These are phyloP conservation scores for Pangasius djambal DNA, from an alignment of 2,797 vertebrate species.

Conservation along the genomic window DNA sequence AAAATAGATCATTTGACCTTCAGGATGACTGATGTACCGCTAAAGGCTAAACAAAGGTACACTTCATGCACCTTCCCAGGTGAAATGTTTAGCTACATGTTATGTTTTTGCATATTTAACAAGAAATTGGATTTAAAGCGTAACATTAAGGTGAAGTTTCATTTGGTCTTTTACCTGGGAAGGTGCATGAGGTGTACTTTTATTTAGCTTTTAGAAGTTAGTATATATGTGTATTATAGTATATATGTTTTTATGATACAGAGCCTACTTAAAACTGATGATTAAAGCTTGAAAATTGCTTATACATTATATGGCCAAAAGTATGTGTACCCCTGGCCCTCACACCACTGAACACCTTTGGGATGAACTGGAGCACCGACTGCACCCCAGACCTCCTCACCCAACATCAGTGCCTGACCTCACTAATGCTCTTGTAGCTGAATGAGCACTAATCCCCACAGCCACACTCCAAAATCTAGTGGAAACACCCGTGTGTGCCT, in stretches of 20 bases:
- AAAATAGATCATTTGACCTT: neutral
- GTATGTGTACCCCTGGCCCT: neutral
- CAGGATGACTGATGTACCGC: neutral
- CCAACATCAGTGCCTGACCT: too few species aligned
- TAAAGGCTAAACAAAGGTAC: neutral
- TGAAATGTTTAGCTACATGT: neutral
- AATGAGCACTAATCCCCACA: too few species aligned
- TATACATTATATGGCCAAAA: neutral
- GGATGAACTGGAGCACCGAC: too few species aligned
- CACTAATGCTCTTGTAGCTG: too few species aligned
- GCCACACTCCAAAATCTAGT: too few species aligned
- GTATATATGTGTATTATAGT: too few species aligned
- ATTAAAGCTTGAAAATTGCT: neutral
- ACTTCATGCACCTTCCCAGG: neutral
- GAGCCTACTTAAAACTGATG: neutral
- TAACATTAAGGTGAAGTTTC: neutral
- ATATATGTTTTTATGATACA: too few species aligned
- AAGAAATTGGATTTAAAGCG: neutral
- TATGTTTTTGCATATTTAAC: neutral
- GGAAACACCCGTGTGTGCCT: too few species aligned
- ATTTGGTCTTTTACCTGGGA: neutral
- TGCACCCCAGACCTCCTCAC: too few species aligned
- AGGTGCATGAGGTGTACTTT: neutral
- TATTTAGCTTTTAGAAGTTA: too few species aligned
- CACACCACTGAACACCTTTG: too few species aligned